Conservation (phyloP, 2,797 vertebrate species). For the Myotis vivesi region DNA sequence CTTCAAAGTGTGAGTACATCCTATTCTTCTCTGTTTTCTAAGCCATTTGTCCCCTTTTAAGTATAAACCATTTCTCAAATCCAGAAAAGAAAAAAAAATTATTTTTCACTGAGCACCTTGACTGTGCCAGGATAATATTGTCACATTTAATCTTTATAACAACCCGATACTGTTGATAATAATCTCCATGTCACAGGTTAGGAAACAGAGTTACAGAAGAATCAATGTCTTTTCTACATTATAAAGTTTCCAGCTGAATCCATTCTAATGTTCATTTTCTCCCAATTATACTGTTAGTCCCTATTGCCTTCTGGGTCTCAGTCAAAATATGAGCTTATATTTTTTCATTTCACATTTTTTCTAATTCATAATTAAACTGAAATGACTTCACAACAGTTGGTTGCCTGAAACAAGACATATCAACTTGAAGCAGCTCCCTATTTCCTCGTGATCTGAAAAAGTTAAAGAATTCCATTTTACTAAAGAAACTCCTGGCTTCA, state of each 20-base stretch:
- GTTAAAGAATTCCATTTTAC: not conserved
- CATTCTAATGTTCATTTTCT: not conserved
- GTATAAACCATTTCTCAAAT: not conserved
- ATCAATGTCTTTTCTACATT: not conserved
- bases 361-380: not conserved
- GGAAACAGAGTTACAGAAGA: not conserved
- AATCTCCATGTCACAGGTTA: not conserved
- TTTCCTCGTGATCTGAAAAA: not conserved
- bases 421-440: not conserved
- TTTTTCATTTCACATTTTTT: not conserved
- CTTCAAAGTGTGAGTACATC: not conserved
- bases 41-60: not conserved
- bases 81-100: not conserved
- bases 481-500: not conserved
- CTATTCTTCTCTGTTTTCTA: not conserved
- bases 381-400: not conserved
- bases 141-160: not conserved
- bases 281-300: not conserved
- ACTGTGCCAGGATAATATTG: not conserved
- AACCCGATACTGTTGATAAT: too few species aligned
- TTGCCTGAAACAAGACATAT: not conserved
- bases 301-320: not conserved
- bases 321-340: not conserved
- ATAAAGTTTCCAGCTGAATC: not conserved
- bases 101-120: not conserved